These are phyloP conservation scores for Liparis tanakae DNA, from an alignment of 2,797 vertebrate genomes.

Conservation along the genomic window DNA sequence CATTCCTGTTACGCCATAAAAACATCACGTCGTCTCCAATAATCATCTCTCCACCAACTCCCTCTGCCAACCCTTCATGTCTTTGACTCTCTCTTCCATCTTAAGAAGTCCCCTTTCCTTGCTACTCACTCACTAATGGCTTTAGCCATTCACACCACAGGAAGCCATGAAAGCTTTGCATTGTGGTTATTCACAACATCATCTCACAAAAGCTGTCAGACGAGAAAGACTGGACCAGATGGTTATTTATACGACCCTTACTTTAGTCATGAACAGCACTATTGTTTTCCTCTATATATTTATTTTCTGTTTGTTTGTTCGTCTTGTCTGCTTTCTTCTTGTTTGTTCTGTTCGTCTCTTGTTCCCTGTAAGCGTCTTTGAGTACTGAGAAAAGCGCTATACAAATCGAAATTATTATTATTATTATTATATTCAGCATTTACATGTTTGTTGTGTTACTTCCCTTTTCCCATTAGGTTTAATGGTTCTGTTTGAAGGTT, in stretches of 20 bases:
- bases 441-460: neutral
- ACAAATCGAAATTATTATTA: too few relatives aligned
- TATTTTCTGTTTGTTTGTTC: too few relatives aligned
- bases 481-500: neutral
- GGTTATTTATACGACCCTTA: slow-evolving; percentile 15
- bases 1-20: slow-evolving; percentile 29
- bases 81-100: neutral
- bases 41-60: slow-evolving; percentile 23
- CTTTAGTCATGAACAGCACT: neutral
- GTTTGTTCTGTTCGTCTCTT: too few relatives aligned
- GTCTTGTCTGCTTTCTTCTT: too few relatives aligned
- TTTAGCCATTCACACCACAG: neutral
- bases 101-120: neutral
- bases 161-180: slow-evolving; percentile 1
- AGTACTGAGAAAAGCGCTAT: too few relatives aligned
- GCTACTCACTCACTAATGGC: neutral
- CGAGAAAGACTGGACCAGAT: slow-evolving; percentile 7
- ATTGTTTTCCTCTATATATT: too few relatives aligned
- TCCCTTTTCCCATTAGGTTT: neutral
- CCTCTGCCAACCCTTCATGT: slow-evolving; percentile 19
- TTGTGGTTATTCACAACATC: slow-evolving; percentile 14
- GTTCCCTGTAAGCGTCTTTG: too few relatives aligned
- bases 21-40: slow-evolving; percentile 28
- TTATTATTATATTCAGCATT: too few relatives aligned
- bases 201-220: slow-evolving; percentile 17